These are phyloP conservation scores for Mongoloraphidia duomilia DNA, from an alignment of 2,888 invertebrate genomes.

Conservation along the genomic window DNA sequence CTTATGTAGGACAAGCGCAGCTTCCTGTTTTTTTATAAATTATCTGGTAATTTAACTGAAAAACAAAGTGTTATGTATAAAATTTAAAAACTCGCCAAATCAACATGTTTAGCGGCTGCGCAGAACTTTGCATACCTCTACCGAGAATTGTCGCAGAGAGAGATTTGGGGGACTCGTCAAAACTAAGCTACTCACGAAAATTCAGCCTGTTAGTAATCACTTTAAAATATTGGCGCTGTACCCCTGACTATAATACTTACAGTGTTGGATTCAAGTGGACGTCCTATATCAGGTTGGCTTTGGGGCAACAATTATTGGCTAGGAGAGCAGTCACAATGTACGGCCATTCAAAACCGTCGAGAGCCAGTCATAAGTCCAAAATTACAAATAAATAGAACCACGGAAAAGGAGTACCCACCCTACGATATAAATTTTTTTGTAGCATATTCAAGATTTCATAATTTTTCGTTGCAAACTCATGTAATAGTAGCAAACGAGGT, in stretches of 20 bases:
- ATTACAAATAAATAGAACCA: constrained; percentile 16
- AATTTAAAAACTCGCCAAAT: no score
- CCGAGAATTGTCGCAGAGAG: no score
- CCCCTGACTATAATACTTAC: constrained; percentile 13
- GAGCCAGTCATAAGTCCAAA: constrained; percentile 20
- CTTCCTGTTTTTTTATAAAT: no score
- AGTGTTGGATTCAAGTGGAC: constrained; percentile 43
- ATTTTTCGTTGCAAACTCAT: constrained; percentile 30
- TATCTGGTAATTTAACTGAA: no score
- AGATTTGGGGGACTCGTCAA: no score
- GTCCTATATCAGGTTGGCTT: constrained; percentile 37
- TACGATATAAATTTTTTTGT: constrained; percentile 26
- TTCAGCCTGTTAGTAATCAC: no score
- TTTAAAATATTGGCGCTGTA: no score
- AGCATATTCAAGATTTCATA: constrained; percentile 27
- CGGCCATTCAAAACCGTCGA: constrained; percentile 24
- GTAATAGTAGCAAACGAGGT: constrained; percentile 28
- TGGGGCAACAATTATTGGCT: constrained; percentile 46
- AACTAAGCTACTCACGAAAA: no score
- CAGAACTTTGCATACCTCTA: no score
- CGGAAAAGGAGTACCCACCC: constrained; percentile 28
- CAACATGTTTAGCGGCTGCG: no score
- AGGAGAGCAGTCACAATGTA: constrained; percentile 36
- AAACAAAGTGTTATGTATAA: no score
- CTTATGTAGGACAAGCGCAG: no score